Conservation (phyloP, 2,888 invertebrate genomes). For the Azorinus chamasolen region DNA sequence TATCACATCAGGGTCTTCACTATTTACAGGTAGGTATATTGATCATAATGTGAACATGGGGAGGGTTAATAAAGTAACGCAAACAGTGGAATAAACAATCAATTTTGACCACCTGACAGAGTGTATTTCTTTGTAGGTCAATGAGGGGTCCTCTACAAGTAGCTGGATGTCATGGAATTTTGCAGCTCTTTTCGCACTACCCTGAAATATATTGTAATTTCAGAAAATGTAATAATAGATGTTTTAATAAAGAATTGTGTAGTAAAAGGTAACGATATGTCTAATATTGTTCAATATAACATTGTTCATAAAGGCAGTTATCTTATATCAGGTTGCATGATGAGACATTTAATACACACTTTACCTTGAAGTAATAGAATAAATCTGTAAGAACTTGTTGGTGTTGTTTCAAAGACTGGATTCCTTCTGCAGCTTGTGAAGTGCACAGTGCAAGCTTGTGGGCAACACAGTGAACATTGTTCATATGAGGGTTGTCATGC, state of each 20-base stretch:
- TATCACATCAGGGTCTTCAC: too few species aligned
- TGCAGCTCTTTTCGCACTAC: slow-evolving; percentile 31
- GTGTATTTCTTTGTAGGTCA: slow-evolving; percentile 52
- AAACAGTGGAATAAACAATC: too few species aligned
- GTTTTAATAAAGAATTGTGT: neutral
- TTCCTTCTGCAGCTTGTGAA: slow-evolving; percentile 39
- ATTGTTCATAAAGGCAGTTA: too few species aligned
- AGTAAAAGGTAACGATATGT: neutral
- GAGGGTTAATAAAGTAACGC: too few species aligned
- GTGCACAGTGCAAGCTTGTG: slow-evolving; percentile 48
- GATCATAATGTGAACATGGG: too few species aligned
- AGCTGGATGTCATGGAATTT: slow-evolving; percentile 34
- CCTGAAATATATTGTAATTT: slow-evolving; percentile 9
- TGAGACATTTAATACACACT: too few species aligned
- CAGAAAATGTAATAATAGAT: neutral
- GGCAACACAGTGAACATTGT: slow-evolving; percentile 48
- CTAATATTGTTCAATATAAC: neutral
- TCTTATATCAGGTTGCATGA: neutral
- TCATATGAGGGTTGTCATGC: slow-evolving; percentile 36
- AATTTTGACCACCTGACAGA: slow-evolving; percentile 59
- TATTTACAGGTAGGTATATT: too few species aligned
- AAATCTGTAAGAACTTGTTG: slow-evolving; percentile 43
- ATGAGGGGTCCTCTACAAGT: slow-evolving; percentile 39
- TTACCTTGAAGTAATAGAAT: slow-evolving; percentile 50
- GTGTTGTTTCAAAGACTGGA: slow-evolving; percentile 29